Evolutionary conservation across 1,140 invertebrate genomes (phyloP).

Genomic region (Lepidurus couesii): DNA sequence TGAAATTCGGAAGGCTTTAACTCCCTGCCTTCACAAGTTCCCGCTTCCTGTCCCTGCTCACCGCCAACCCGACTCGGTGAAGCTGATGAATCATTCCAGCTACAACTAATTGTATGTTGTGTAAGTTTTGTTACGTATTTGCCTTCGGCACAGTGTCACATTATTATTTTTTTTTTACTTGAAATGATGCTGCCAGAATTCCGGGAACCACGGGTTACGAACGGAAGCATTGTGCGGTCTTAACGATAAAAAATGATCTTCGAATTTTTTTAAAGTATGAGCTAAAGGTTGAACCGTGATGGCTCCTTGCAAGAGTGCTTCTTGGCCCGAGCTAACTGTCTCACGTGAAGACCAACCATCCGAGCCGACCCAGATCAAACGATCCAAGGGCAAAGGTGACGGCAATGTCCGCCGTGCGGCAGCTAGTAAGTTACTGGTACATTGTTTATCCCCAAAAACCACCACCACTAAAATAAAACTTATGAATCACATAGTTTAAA

Average conservation of each 20-base stretch:
- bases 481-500: background rate
- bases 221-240: conserved; percentile 41
- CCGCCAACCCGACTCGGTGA: background rate
- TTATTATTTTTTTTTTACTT: conserved; percentile 40
- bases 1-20: conserved; percentile 34
- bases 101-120: background rate
- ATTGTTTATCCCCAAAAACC: conserved; percentile 51
- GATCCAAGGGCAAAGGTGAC: conserved; percentile 37
- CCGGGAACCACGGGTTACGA: conserved; percentile 56
- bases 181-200: conserved; percentile 60
- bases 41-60: background rate
- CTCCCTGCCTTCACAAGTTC: conserved; percentile 11
- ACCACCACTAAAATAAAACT: conserved; percentile 48
- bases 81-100: background rate
- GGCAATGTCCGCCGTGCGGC: conserved; percentile 41
- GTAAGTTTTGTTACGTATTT: background rate
- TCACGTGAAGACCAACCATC: conserved; percentile 51
- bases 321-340: conserved; percentile 39
- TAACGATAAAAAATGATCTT: conserved; percentile 50
- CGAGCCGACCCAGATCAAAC: conserved; percentile 52
- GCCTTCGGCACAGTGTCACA: no score
- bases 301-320: conserved; percentile 48
- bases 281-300: conserved; percentile 53
- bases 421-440: conserved; percentile 46
- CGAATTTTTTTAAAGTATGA: conserved; percentile 48